Evolutionary conservation across 2,888 invertebrate genomes (phyloP).

Genomic region (Trileptium ribeirensis): DNA sequence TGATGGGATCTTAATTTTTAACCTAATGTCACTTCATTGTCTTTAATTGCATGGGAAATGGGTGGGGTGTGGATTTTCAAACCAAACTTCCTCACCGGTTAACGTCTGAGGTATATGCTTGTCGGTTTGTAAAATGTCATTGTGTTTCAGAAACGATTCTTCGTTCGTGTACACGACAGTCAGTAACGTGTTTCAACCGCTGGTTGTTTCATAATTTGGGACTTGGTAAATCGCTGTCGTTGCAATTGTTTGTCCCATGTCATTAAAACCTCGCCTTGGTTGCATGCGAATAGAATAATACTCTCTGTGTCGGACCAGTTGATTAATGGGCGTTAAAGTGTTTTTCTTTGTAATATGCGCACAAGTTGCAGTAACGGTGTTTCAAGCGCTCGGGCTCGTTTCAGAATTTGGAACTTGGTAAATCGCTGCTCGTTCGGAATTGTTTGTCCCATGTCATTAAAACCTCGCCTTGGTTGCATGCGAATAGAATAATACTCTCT

Average conservation of each 20-base stretch:
- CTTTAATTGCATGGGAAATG: too few species aligned
- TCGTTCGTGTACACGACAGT: slow-evolving; percentile 75
- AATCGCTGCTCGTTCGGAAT: too few species aligned
- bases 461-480: too few species aligned
- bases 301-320: slow-evolving; percentile 70
- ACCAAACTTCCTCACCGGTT: too few species aligned
- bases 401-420: slow-evolving; percentile 1
- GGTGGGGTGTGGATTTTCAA: too few species aligned
- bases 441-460: too few species aligned
- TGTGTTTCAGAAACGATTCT: slow-evolving; percentile 81
- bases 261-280: too few species aligned
- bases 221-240: slow-evolving; percentile 69
- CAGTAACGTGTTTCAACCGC: slow-evolving; percentile 67
- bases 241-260: too few species aligned
- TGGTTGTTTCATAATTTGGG: slow-evolving; percentile 75
- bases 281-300: background rate
- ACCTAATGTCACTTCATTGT: too few species aligned
- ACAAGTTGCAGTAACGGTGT: background rate
- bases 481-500: background rate
- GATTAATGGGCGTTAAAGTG: slow-evolving; percentile 56
- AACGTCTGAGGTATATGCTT: too few species aligned
- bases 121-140: too few species aligned
- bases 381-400: slow-evolving; percentile 19
- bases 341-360: slow-evolving; percentile 23
- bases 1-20: too few species aligned